A percentile compares a stretch with the other conserved stretches of the same genome.
Evolutionary conservation across 2,888 invertebrate genomes (phyloP).

Genomic region (Hypolimnas misippus): DNA sequence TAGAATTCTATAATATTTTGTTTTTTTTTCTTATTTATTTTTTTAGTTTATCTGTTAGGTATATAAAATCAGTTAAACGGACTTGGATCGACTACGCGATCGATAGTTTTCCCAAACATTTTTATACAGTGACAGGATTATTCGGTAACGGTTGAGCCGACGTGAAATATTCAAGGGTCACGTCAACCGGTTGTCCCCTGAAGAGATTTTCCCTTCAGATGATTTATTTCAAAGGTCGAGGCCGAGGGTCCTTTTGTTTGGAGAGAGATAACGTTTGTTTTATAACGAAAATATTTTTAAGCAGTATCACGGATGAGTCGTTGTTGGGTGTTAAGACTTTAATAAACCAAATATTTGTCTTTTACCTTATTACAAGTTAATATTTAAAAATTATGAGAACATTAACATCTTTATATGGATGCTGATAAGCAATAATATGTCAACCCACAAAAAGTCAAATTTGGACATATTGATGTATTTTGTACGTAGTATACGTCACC

Average conservation of each 20-base stretch:
- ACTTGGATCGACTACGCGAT: too few relatives aligned
- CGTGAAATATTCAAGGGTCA: constrained; percentile 72
- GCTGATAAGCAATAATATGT: too few relatives aligned
- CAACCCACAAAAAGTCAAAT: too few relatives aligned
- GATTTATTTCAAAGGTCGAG: constrained; percentile 58
- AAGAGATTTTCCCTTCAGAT: constrained; percentile 57
- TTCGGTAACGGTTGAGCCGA: constrained; percentile 42
- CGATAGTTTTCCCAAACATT: constrained; percentile 42
- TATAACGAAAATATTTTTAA: constrained; percentile 23
- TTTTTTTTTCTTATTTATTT: neutral
- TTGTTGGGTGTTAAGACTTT: neutral
- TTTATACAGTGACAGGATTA: constrained; percentile 61
- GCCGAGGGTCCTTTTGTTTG: constrained; percentile 27
- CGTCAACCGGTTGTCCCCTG: constrained; percentile 54
- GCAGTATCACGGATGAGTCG: constrained; percentile 2
- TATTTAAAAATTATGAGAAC: neutral
- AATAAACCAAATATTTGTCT: neutral
- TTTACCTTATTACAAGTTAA: neutral
- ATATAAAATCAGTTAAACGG: neutral
- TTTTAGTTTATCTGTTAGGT: neutral
- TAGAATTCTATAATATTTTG: too few relatives aligned
- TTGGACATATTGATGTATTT: too few relatives aligned
- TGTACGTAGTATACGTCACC: too few relatives aligned
- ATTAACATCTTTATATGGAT: too few relatives aligned
- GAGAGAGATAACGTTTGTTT: constrained; percentile 20